Percentiles rank a stretch among this genome's conserved stretches.
These are phyloP conservation scores for Drosophila athabasca DNA, from an alignment of 1,140 invertebrate genomes.

Conservation along the genomic window DNA sequence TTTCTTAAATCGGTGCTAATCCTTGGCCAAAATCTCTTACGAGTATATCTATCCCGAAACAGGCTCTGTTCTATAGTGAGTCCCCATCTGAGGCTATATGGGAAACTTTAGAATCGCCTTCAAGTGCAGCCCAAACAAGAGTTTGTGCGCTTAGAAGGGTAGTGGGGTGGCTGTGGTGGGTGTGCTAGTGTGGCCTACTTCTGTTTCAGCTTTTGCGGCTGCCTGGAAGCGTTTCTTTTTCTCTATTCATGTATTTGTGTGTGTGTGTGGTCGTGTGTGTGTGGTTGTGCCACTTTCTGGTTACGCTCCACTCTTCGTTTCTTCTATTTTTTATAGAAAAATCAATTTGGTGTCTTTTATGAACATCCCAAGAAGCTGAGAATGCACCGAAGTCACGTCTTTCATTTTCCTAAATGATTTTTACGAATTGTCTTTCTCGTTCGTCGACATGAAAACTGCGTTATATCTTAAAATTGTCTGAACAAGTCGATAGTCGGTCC, in stretches of 20 bases:
- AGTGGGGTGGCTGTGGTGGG: conserved; percentile 10
- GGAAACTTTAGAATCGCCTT: conserved; percentile 42
- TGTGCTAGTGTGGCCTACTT: conserved; percentile 74
- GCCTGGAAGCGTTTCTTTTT: conserved; percentile 52
- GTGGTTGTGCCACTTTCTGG: conserved; percentile 60
- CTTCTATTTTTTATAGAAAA: conserved; percentile 60
- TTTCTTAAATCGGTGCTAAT: too few species aligned
- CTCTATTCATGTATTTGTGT: conserved; percentile 17
- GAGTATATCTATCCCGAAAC: conserved; percentile 16
- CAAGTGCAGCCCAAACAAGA: conserved; percentile 49
- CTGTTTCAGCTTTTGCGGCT: conserved; percentile 58
- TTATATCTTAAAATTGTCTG: conserved; percentile 9
- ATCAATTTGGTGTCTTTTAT: conserved; percentile 65
- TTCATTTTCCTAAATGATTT: conserved; percentile 60
- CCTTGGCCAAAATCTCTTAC: too few species aligned
- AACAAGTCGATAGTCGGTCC: not conserved
- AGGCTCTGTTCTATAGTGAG: conserved; percentile 15
- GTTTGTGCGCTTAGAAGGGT: conserved; percentile 26
- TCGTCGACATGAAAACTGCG: conserved; percentile 14
- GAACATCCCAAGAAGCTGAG: conserved; percentile 37
- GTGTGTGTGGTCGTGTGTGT: conserved; percentile 28
- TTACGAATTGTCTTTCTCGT: conserved; percentile 28
- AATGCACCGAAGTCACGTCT: conserved; percentile 59
- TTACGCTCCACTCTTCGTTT: conserved; percentile 28
- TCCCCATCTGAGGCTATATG: conserved; percentile 33